Percentiles rank a stretch among this genome's conserved stretches.
These are phyloP conservation scores for Pinna nobilis DNA, from an alignment of 1,140 invertebrate genomes.

Conservation along the genomic window DNA sequence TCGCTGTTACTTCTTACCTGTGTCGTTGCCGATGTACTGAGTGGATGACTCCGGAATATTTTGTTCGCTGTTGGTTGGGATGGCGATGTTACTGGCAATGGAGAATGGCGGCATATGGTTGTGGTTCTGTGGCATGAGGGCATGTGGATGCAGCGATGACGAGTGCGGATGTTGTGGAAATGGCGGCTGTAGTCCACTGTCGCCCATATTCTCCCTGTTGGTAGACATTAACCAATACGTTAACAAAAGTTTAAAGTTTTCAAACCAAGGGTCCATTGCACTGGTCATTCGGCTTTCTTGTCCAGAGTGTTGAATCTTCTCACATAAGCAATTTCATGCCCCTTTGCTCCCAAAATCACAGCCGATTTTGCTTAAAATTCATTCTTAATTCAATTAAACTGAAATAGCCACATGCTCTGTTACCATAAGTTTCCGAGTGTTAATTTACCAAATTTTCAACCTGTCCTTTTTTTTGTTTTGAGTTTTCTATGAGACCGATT, in stretches of 20 bases:
- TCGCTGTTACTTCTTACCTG: background rate
- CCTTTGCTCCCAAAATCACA: too few species aligned
- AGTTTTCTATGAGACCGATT: too few species aligned
- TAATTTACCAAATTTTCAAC: too few species aligned
- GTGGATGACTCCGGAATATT: background rate
- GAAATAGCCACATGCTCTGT: too few species aligned
- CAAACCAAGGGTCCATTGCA: constrained; percentile 55
- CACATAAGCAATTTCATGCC: too few species aligned
- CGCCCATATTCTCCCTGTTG: constrained; percentile 49
- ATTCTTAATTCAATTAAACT: too few species aligned
- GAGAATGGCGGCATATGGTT: background rate
- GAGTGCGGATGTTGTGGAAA: constrained; percentile 24
- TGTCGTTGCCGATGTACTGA: background rate
- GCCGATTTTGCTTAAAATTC: too few species aligned
- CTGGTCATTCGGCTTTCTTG: background rate
- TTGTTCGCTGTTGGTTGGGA: background rate
- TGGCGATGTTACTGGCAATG: background rate
- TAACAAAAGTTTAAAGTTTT: constrained; percentile 58
- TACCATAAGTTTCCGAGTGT: too few species aligned
- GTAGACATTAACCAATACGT: constrained; percentile 60
- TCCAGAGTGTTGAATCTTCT: too few species aligned
- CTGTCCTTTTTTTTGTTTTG: too few species aligned
- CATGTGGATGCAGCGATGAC: background rate
- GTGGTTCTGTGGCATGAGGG: background rate
- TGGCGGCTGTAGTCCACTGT: constrained; percentile 17